Evolutionary conservation across 2,113 vertebrate species (phyloP).

Genomic region (Cariama cristata): DNA sequence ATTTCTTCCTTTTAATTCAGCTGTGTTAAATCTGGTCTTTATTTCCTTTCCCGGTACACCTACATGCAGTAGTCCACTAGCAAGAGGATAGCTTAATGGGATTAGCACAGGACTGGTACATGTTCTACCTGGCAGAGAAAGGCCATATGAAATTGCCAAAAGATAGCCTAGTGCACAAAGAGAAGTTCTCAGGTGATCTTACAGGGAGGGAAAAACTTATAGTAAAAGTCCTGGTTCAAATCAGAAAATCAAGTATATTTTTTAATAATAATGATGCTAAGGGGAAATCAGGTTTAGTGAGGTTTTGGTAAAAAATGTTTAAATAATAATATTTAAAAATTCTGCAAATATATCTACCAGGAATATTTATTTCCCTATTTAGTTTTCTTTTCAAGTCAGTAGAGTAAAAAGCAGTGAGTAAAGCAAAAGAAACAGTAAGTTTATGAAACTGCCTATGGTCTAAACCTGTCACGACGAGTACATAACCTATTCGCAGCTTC

Average conservation of each 20-base stretch:
- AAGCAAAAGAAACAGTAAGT: neutral
- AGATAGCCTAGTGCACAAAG: neutral
- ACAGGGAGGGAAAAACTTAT: neutral
- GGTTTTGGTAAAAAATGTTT: neutral
- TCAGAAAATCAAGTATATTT: neutral
- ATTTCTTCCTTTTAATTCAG: neutral
- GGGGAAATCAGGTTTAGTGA: neutral
- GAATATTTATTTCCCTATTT: neutral
- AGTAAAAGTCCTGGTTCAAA: neutral
- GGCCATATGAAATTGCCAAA: neutral
- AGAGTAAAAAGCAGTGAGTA: neutral
- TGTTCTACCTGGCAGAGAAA: neutral
- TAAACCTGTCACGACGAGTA: neutral
- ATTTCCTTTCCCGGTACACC: neutral
- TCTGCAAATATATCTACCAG: neutral
- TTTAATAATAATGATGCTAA: neutral
- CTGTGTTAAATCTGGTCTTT: neutral
- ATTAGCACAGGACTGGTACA: neutral
- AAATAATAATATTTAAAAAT: neutral
- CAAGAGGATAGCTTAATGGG: neutral
- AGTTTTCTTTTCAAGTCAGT: neutral
- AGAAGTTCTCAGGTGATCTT: neutral
- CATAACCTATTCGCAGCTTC: neutral
- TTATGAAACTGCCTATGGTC: neutral
- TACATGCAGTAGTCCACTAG: neutral